Evolutionary conservation across 2,113 vertebrate genomes (phyloP), one percentile per base, ranked within the genome.

Genomic region (Regulus satrapa): DNA sequence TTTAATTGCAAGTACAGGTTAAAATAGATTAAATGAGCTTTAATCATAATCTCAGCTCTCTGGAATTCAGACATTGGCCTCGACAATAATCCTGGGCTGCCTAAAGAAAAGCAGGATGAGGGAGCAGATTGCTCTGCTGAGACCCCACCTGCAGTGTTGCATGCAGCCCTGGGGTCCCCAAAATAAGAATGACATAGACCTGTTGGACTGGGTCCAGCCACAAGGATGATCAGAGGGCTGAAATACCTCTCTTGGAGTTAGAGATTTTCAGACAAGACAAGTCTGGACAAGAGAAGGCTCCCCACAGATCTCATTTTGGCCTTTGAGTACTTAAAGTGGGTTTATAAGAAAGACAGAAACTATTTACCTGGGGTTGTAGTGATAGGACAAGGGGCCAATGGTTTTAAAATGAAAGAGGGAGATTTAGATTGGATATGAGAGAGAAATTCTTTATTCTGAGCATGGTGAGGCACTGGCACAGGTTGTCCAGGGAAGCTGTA

Each of bases 271-370:
- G 25, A 31, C 49, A 55, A 34, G 26, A 25, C 12, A 69, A 54
- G 25, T n/a, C 49, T 59, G 40, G 26, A 25, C 12, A 69, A 54
- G 18, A 63, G 18, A 59, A 61, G n/a, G 13, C 12, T 90, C 3
- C 4, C 1, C 8, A 32, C 1, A 68, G 5, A 68, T 14, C 5
- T 46, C 8, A 7, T 14, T 46, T 6, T 5, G 1, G 10, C 36
- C 20, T 56, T 61, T 14, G 5, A 28, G 9, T 59, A n/a, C 18
- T 31, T 90, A 8, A 49, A 80, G 17, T 1, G 4, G 19, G 19
- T 12, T 62, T 41, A 2, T 10, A 8, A 36, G 31, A 71, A 41
- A 75, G 34, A 21, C 3, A 41, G 5, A 15, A 20, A 8, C 3
- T 25, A 32, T 45, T 76, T 58, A 68, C 11, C 6, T 36, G 38